Evolutionary conservation across 2,888 invertebrate genomes (phyloP).

Genomic region (Imbricaverruca yamaguchii): DNA sequence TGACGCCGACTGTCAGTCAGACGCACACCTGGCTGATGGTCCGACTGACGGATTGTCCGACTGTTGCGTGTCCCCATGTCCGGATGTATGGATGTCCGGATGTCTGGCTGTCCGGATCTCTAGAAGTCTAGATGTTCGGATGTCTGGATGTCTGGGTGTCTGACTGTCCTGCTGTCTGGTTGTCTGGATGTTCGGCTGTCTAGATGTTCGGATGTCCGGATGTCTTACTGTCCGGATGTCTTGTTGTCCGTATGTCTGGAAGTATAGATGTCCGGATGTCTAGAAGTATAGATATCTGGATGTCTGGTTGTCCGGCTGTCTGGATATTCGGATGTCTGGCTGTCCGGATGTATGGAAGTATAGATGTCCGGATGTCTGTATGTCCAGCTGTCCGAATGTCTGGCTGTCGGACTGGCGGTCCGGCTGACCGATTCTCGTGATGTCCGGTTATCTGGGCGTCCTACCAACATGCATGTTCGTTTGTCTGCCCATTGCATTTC

Average conservation of each 20-base stretch:
- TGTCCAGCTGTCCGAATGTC: background rate
- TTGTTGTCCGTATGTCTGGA: background rate
- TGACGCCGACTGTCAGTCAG: too few relatives aligned
- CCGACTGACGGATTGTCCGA: background rate
- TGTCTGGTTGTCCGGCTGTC: background rate
- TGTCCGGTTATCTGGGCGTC: too few relatives aligned
- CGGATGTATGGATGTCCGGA: background rate
- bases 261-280: background rate
- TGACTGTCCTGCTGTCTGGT: too few relatives aligned
- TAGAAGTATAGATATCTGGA: too few relatives aligned
- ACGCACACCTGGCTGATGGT: too few relatives aligned
- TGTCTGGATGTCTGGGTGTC: background rate
- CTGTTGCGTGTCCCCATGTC: background rate
- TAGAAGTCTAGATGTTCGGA: background rate
- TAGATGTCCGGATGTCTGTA: background rate
- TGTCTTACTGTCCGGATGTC: too few relatives aligned
- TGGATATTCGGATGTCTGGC: background rate
- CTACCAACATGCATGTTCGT: too few relatives aligned
- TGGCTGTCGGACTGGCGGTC: background rate
- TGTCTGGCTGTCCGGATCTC: background rate
- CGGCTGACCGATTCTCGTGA: too few relatives aligned
- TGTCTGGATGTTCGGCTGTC: background rate
- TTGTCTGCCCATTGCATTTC: too few relatives aligned
- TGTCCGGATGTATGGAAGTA: background rate
- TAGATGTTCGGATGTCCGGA: background rate